A percentile compares a stretch with the other conserved stretches of the same genome.
phyloP scores from a whole-genome alignment of 2,888 invertebrate genomes.

The Brachypterus glaber region DNA sequence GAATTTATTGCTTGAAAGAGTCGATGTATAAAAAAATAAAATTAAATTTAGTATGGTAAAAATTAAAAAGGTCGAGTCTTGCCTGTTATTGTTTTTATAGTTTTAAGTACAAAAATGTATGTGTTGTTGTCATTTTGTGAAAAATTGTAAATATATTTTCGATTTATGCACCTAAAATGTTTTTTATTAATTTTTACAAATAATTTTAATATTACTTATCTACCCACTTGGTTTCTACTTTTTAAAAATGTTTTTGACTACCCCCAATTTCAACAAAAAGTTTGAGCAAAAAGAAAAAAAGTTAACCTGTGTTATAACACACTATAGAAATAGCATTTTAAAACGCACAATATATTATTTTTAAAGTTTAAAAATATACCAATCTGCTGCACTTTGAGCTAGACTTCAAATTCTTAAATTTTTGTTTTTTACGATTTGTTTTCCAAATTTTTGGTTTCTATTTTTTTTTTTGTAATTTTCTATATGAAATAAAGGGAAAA shows the following conservation, averaged over 20 bases:
- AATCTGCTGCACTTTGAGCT: no score
- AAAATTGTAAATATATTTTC: conserved; percentile 42
- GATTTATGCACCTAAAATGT: conserved; percentile 28
- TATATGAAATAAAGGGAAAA: no score
- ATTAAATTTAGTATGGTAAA: conserved; percentile 25
- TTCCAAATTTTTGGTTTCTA: no score
- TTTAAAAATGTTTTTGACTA: no score
- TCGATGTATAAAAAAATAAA: conserved; percentile 32
- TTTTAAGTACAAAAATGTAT: conserved; percentile 41
- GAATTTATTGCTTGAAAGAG: conserved; percentile 30
- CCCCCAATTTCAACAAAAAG: background rate
- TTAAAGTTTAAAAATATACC: no score
- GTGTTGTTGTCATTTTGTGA: conserved; percentile 40
- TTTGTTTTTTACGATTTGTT: no score
- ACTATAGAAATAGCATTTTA: background rate
- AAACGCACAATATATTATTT: background rate
- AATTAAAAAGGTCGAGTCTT: conserved; percentile 41
- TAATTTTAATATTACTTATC: no score
- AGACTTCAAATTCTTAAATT: no score
- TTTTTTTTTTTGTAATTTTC: no score
- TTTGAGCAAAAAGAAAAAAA: background rate
- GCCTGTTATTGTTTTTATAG: conserved; percentile 44
- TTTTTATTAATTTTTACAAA: no score
- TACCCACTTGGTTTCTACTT: no score
- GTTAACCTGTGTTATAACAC: background rate